Percentiles rank a stretch among this genome's conserved stretches.
These are phyloP conservation scores for Eledone cirrhosa DNA, from an alignment of 2,888 invertebrate genomes.

Conservation along the genomic window DNA sequence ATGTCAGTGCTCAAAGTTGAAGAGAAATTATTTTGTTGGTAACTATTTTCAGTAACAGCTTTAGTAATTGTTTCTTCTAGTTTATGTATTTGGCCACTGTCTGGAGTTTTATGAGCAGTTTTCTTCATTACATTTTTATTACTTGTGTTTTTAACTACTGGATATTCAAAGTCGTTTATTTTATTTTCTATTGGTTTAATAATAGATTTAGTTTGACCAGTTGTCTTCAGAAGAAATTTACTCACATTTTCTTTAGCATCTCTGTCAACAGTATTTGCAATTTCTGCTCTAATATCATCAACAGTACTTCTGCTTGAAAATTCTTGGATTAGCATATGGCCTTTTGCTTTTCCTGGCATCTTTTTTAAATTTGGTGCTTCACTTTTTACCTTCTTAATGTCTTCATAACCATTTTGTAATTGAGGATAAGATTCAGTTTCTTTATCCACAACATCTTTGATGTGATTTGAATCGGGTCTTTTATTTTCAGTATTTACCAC, in stretches of 20 bases:
- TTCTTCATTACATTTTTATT: neutral
- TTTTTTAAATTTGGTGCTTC: too few relatives aligned
- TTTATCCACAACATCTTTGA: too few relatives aligned
- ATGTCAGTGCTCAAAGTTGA: too few relatives aligned
- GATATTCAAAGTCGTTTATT: too few relatives aligned
- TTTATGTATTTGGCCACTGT: neutral
- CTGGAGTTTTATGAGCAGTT: neutral
- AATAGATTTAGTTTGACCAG: too few relatives aligned
- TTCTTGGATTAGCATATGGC: neutral
- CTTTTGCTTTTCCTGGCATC: neutral
- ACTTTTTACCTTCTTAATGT: too few relatives aligned
- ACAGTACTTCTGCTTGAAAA: neutral
- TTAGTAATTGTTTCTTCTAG: neutral
- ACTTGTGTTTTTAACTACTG: neutral
- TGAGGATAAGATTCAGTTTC: too few relatives aligned
- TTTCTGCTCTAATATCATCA: conserved; percentile 18
- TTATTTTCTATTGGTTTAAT: too few relatives aligned
- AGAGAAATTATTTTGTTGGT: neutral
- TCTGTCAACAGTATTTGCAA: neutral
- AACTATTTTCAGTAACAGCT: neutral
- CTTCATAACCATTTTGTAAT: too few relatives aligned
- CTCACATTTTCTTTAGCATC: conserved; percentile 9
- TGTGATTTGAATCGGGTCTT: too few relatives aligned
- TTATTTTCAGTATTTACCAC: too few relatives aligned
- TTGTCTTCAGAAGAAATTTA: neutral